A percentile compares a stretch with the other conserved stretches of the same genome.
phyloP scores from a whole-genome alignment of 1,140 invertebrate genomes.

The Brachionus manjavacas region DNA sequence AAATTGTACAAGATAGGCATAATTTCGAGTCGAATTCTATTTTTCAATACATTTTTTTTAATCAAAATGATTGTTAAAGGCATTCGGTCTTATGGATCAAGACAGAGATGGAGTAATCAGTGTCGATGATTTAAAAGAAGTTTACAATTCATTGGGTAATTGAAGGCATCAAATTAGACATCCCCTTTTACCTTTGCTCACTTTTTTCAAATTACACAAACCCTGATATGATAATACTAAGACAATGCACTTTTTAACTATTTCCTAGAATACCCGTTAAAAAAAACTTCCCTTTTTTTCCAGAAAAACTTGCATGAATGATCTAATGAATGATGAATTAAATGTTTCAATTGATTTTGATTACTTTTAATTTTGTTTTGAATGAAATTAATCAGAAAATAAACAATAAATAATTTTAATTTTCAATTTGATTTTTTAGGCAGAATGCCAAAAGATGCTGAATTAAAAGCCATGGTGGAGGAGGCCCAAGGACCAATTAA shows the following conservation, averaged over 20 bases:
- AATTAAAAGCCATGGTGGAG: slow-evolving; percentile 80
- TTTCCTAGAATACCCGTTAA: not conserved
- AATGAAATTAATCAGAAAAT: too few species aligned
- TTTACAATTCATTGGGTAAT: slow-evolving; percentile 84
- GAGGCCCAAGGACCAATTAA: slow-evolving; percentile 87
- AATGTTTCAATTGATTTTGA: too few species aligned
- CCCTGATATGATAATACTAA: not conserved
- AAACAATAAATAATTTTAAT: not conserved
- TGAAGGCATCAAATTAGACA: not conserved
- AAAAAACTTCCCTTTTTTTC: too few species aligned
- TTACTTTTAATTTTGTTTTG: too few species aligned
- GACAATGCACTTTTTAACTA: too few species aligned
- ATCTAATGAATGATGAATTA: too few species aligned
- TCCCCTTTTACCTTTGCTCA: not conserved
- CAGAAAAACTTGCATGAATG: too few species aligned
- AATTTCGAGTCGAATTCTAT: too few species aligned
- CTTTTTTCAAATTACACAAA: not conserved
- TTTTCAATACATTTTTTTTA: not conserved
- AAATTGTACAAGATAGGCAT: too few species aligned
- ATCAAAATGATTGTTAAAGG: slow-evolving; percentile 82
- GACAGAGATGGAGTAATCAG: slow-evolving; percentile 96
- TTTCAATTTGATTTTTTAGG: slow-evolving; percentile 44
- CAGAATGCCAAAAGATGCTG: slow-evolving; percentile 77
- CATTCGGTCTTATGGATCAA: slow-evolving; percentile 95
- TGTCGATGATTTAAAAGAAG: slow-evolving; percentile 87